phyloP scores from a whole-genome alignment of 2,888 invertebrate genomes.

The Drosophila incognita region DNA sequence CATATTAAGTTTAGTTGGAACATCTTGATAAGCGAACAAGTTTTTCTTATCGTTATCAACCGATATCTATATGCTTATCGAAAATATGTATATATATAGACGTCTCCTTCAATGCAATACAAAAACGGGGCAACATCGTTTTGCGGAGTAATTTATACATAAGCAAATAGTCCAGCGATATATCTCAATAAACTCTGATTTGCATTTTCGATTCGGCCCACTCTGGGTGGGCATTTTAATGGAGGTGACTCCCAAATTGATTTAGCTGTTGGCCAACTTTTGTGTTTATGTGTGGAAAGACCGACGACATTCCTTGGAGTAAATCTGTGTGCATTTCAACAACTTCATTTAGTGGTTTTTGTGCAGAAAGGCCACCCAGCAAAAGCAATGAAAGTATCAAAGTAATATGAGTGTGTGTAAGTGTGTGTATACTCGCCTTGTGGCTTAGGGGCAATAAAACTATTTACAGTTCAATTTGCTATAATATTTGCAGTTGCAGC shows the following conservation, averaged over 20 bases:
- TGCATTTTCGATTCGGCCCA: background rate
- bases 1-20: background rate
- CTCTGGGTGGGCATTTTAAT: background rate
- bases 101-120: too few relatives aligned
- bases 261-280: slow-evolving; percentile 5
- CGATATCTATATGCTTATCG: background rate
- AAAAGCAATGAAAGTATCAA: slow-evolving; percentile 47
- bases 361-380: slow-evolving; percentile 31
- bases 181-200: background rate
- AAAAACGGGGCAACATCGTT: background rate
- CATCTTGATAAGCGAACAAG: accelerated
- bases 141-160: background rate
- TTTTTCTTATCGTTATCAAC: background rate
- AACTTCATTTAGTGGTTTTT: slow-evolving; percentile 66
- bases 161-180: background rate
- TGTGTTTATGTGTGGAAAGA: background rate
- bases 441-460: slow-evolving; percentile 74
- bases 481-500: slow-evolving; percentile 74
- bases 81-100: background rate
- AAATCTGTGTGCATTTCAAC: slow-evolving; percentile 71
- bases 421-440: slow-evolving; percentile 35
- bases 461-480: slow-evolving; percentile 81
- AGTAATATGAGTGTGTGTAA: slow-evolving; percentile 34
- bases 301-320: slow-evolving; percentile 54
- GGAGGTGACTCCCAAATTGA: slow-evolving; percentile 15